phyloP scores from a whole-genome alignment of 2,888 invertebrate genomes.

The Trachelus troglodyta region DNA sequence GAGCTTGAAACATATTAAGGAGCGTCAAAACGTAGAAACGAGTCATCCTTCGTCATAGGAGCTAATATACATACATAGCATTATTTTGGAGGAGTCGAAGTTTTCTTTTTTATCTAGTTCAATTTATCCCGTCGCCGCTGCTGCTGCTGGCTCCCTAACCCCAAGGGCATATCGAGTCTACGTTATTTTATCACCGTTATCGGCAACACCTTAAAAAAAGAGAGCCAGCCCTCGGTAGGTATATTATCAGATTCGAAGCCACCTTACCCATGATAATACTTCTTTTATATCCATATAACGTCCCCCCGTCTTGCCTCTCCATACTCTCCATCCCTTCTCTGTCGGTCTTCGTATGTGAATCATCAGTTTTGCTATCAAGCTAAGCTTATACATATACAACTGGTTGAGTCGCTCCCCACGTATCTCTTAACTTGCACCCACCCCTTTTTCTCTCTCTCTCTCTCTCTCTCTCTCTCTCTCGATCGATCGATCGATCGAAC shows the following conservation, averaged over 20 bases:
- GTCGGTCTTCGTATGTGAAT: conserved; percentile 41
- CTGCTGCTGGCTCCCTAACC: too few species aligned
- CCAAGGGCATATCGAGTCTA: too few species aligned
- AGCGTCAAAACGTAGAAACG: neutral
- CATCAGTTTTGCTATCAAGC: conserved; percentile 52
- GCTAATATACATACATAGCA: neutral
- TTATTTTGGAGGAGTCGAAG: neutral
- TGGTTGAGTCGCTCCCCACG: conserved; percentile 37
- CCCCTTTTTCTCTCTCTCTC: too few species aligned
- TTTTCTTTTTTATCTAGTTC: neutral
- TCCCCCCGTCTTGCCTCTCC: conserved; percentile 11
- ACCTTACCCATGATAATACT: conserved; percentile 55
- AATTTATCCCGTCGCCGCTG: too few species aligned
- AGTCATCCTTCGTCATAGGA: neutral
- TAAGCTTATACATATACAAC: conserved; percentile 40
- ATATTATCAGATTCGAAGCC: conserved; percentile 54
- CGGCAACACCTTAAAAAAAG: conserved; percentile 57
- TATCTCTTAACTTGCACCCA: conserved; percentile 28
- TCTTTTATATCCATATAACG: conserved; percentile 58
- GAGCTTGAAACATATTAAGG: too few species aligned
- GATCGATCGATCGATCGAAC: too few species aligned
- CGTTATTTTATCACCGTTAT: conserved; percentile 1
- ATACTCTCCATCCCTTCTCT: conserved; percentile 15
- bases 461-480: too few species aligned
- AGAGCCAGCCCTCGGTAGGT: conserved; percentile 36